A percentile compares a stretch with the other conserved stretches of the same genome.
Evolutionary conservation across 2,797 vertebrate genomes (phyloP).

Genomic region (Cryptoblepharus egeriae): DNA sequence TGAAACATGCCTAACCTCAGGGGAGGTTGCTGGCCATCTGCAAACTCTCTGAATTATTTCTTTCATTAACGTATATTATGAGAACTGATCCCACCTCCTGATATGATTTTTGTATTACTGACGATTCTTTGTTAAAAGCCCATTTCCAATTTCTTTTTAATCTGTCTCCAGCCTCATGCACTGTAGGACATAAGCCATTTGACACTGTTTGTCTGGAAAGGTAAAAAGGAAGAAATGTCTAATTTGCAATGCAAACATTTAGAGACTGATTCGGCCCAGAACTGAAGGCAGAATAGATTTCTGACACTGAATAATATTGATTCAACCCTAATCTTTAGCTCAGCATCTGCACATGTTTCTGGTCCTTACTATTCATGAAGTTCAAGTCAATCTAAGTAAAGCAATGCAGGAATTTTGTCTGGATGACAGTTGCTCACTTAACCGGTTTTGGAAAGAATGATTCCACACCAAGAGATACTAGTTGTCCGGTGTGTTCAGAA

Average conservation of each 20-base stretch:
- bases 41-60: slow-evolving; percentile 38
- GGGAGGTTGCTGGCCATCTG: slow-evolving; percentile 34
- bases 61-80: slow-evolving; percentile 37
- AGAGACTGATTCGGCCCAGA: neutral
- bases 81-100: slow-evolving; percentile 19
- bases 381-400: neutral
- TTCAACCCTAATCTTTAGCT: neutral
- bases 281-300: neutral
- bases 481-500: neutral
- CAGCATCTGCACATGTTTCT: neutral
- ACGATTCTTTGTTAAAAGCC: slow-evolving; percentile 45
- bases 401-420: neutral
- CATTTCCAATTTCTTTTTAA: slow-evolving; percentile 40
- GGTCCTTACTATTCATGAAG: neutral
- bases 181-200: neutral
- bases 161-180: neutral
- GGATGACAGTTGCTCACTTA: neutral
- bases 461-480: neutral
- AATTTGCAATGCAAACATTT: neutral
- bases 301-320: neutral
- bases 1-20: slow-evolving; percentile 57
- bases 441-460: neutral
- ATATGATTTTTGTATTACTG: slow-evolving; percentile 32
- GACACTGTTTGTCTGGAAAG: neutral
- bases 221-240: neutral